A percentile compares a stretch with the other conserved stretches of the same genome.
Conservation (phyloP, 2,113 vertebrate species). For the Catharus fuscescens region DNA sequence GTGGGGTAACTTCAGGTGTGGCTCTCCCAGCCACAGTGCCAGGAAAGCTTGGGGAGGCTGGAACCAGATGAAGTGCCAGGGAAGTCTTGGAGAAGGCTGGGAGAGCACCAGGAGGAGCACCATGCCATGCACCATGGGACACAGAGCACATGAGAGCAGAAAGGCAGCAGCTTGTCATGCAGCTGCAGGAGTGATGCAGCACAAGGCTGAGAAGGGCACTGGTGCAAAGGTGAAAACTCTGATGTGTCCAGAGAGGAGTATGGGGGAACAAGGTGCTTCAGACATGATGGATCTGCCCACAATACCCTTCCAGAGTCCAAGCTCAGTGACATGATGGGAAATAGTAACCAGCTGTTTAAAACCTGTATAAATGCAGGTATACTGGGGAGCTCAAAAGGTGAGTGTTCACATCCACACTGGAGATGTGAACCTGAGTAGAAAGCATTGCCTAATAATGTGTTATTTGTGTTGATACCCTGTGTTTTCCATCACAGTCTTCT, state of each 20-base stretch:
- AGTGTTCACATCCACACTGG: background rate
- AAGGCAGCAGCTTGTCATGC: background rate
- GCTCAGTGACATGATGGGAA: background rate
- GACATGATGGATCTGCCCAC: background rate
- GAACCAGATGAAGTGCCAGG: background rate
- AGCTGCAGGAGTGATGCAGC: background rate
- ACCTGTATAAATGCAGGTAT: background rate
- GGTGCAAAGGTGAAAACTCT: background rate
- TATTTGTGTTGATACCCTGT: background rate
- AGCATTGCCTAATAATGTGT: background rate
- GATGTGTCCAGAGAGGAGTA: background rate
- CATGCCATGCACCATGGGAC: too few species aligned
- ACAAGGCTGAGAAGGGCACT: background rate
- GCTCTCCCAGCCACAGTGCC: background rate
- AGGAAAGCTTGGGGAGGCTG: background rate
- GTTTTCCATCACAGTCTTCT: background rate
- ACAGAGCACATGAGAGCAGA: background rate
- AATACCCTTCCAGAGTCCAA: background rate
- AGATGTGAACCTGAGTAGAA: background rate
- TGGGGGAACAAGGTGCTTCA: background rate
- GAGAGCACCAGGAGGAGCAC: background rate
- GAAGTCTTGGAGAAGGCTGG: background rate
- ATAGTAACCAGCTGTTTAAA: background rate
- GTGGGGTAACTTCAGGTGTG: background rate
- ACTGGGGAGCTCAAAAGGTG: background rate